phyloP scores from a whole-genome alignment of 2,888 invertebrate genomes.

The Ectropis crepuscularia region DNA sequence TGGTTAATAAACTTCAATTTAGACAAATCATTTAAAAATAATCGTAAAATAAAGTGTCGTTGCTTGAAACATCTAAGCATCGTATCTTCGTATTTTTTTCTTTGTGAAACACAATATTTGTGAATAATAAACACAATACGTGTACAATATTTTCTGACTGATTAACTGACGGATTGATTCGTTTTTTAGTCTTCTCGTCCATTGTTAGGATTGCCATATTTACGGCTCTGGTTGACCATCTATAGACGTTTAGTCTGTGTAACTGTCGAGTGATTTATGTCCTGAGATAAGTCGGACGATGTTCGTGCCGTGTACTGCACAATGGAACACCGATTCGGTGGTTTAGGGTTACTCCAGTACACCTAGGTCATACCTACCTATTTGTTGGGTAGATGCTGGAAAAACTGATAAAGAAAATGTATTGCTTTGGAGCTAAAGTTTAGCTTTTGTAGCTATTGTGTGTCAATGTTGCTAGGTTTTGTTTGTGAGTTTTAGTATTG shows the following conservation, averaged over 20 bases:
- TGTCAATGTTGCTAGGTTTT: background rate
- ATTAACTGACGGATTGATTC: too few relatives aligned
- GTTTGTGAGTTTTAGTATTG: too few relatives aligned
- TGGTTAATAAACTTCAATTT: too few relatives aligned
- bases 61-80: too few relatives aligned
- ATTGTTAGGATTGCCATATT: too few relatives aligned
- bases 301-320: slow-evolving; percentile 40
- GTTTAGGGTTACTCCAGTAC: slow-evolving; percentile 10
- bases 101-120: too few relatives aligned
- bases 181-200: too few relatives aligned
- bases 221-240: background rate
- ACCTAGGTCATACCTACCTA: slow-evolving; percentile 8
- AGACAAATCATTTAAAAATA: too few relatives aligned
- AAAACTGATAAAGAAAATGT: slow-evolving; percentile 11
- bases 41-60: too few relatives aligned
- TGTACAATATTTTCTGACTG: too few relatives aligned
- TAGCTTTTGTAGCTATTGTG: background rate
- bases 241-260: slow-evolving; percentile 5
- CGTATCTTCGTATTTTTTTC: too few relatives aligned
- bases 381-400: slow-evolving; percentile 7
- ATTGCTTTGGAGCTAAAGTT: background rate
- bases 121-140: too few relatives aligned
- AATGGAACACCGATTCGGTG: slow-evolving; percentile 34
- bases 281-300: slow-evolving; percentile 48
- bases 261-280: slow-evolving; percentile 48